phyloP scores from a whole-genome alignment of 2,797 vertebrate genomes.

The Enteromius radiatus region DNA sequence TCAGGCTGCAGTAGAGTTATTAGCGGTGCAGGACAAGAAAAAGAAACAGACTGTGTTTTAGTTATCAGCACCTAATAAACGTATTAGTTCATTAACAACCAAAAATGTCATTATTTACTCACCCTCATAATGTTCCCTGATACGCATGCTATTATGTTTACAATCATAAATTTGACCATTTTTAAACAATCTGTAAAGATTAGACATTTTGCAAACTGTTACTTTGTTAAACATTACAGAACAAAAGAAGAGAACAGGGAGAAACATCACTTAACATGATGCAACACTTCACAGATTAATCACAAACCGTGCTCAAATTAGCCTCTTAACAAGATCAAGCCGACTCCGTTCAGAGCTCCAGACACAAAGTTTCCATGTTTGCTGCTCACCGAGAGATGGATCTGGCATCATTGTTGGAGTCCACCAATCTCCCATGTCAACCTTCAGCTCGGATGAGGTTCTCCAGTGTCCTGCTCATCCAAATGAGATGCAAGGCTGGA shows the following conservation, averaged over 20 bases:
- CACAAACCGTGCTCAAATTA: conserved; percentile 6
- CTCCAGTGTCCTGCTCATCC: conserved; percentile 73
- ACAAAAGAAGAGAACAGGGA: not conserved
- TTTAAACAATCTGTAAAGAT: no score
- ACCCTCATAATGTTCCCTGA: not conserved
- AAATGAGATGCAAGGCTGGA: conserved; percentile 60
- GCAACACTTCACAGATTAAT: not conserved
- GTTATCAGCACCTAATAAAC: no score
- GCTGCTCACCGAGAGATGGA: conserved; percentile 55
- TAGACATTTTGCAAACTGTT: not conserved
- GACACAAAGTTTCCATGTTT: not conserved
- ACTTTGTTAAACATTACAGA: not conserved
- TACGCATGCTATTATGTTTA: no score
- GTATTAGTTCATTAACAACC: not conserved
- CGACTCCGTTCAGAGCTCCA: not conserved
- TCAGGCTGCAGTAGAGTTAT: not conserved
- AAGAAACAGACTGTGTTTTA: no score
- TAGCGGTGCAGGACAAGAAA: no score
- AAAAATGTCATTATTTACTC: not conserved
- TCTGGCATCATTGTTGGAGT: conserved; percentile 79
- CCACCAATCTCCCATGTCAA: conserved; percentile 94
- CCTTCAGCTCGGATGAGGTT: conserved; percentile 70
- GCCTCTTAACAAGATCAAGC: not conserved
- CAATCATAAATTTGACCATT: no score
- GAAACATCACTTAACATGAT: not conserved